phyloP scores from a whole-genome alignment of 30 jellyfish, hydroid and myxozoan genomes.

The Sanderia malayensis region DNA sequence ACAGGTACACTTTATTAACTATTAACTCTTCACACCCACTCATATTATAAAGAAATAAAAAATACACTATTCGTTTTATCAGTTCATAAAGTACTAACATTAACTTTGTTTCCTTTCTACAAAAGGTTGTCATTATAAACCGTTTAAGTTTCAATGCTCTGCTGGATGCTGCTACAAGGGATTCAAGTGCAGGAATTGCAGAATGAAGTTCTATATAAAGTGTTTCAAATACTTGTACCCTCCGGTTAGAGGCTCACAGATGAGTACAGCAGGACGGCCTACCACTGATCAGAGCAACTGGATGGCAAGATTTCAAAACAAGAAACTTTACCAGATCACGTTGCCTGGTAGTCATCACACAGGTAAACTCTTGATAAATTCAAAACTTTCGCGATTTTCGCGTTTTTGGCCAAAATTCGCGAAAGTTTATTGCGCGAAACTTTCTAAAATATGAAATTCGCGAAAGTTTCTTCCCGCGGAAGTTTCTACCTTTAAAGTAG shows the following conservation, averaged over 20 bases:
- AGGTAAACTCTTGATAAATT: too few relatives aligned
- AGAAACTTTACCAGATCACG: not conserved
- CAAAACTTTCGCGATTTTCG: too few relatives aligned
- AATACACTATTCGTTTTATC: too few relatives aligned
- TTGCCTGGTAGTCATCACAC: slow-evolving; percentile 46
- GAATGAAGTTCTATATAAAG: not conserved
- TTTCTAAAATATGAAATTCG: too few relatives aligned
- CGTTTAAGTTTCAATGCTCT: not conserved
- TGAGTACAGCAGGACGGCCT: slow-evolving; percentile 7
- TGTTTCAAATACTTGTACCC: not conserved
- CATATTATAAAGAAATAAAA: not conserved
- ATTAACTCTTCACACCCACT: not conserved
- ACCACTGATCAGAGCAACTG: slow-evolving; percentile 9
- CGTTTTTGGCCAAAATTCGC: too few relatives aligned
- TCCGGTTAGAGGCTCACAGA: not conserved
- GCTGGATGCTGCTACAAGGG: not conserved
- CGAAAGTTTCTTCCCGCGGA: too few relatives aligned
- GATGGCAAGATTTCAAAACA: slow-evolving; percentile 20
- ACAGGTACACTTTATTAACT: not conserved
- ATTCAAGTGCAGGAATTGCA: not conserved
- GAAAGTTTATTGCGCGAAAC: too few relatives aligned
- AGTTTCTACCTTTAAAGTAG: too few relatives aligned
- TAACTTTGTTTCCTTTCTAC: too few relatives aligned
- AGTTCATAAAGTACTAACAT: too few relatives aligned
- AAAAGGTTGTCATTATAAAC: not conserved